Conservation (phyloP, 1,140 invertebrate species). For the Drosophila parvula region DNA sequence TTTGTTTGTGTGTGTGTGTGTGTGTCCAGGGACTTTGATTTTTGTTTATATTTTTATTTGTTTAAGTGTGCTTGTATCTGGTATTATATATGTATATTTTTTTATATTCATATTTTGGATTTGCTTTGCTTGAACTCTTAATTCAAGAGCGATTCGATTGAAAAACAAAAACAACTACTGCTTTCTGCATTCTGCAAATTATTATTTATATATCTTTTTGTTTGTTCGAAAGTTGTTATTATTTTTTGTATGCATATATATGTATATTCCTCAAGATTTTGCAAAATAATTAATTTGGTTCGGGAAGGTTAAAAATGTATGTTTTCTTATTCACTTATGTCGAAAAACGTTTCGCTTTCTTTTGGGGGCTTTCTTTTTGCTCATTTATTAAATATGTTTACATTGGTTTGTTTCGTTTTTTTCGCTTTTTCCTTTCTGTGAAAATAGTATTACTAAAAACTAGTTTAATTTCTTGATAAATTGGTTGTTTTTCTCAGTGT, state of each 20-base stretch:
- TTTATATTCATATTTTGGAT: slow-evolving; percentile 27
- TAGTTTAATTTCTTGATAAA: slow-evolving; percentile 67
- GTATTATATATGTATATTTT: slow-evolving; percentile 14
- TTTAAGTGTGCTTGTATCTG: slow-evolving; percentile 20
- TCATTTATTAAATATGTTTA: slow-evolving; percentile 52
- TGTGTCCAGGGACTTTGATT: slow-evolving; percentile 7
- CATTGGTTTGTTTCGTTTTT: slow-evolving; percentile 40
- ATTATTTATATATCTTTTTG: slow-evolving; percentile 5
- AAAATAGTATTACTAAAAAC: slow-evolving; percentile 77
- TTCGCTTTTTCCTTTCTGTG: slow-evolving; percentile 50
- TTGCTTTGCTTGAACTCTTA: slow-evolving; percentile 23
- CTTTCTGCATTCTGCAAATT: neutral
- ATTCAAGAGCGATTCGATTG: slow-evolving; percentile 26
- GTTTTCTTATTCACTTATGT: slow-evolving; percentile 39
- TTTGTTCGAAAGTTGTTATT: neutral
- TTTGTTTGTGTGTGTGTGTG: slow-evolving; percentile 9
- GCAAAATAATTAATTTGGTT: slow-evolving; percentile 6
- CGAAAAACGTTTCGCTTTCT: slow-evolving; percentile 41
- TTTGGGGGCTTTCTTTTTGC: slow-evolving; percentile 27
- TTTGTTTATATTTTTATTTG: slow-evolving; percentile 10
- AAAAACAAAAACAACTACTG: slow-evolving; percentile 43
- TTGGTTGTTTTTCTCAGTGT: slow-evolving; percentile 34
- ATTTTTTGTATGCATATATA: neutral
- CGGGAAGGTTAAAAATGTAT: slow-evolving; percentile 73
- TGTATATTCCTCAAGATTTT: neutral